A percentile compares a stretch with the other conserved stretches of the same genome.
Conservation (phyloP, 1,140 invertebrate species). For the Meloidogyne exigua region DNA sequence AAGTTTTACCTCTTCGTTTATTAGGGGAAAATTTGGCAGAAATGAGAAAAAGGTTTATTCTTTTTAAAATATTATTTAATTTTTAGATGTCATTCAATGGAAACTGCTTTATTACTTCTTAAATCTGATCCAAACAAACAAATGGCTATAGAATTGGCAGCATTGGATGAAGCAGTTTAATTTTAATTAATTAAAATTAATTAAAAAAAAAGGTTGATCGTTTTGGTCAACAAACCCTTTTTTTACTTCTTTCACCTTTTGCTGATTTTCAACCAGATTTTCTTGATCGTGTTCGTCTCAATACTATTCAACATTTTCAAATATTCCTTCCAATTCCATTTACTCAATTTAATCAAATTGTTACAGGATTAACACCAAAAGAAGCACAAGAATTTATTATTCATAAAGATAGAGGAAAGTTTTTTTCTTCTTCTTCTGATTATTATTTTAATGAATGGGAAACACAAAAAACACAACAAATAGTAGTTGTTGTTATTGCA, state of each 20-base stretch:
- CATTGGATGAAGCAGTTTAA: constrained; percentile 57
- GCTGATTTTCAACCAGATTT: constrained; percentile 62
- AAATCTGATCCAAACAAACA: constrained; percentile 20
- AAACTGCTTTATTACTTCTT: constrained; percentile 45
- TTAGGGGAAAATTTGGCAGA: constrained; percentile 53
- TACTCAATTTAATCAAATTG: constrained; percentile 57
- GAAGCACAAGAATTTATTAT: constrained; percentile 42
- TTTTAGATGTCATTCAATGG: constrained; percentile 44
- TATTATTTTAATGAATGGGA: too few relatives aligned
- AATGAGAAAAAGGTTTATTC: constrained; percentile 45
- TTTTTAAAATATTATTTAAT: not conserved
- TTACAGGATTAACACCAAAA: constrained; percentile 28
- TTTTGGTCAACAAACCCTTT: constrained; percentile 59
- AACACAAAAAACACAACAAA: too few relatives aligned
- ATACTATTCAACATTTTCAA: constrained; percentile 62
- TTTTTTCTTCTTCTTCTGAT: too few relatives aligned
- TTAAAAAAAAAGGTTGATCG: constrained; percentile 40
- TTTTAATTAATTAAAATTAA: not conserved
- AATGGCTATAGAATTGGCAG: constrained; percentile 43
- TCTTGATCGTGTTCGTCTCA: constrained; percentile 58
- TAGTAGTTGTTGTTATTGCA: constrained; percentile 38
- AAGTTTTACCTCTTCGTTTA: constrained; percentile 28
- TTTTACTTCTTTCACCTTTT: constrained; percentile 57
- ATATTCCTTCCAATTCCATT: constrained; percentile 62
- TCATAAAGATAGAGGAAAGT: constrained; percentile 59